Evolutionary conservation across 2,113 vertebrate genomes (phyloP), one percentile per base, ranked within the genome.

Genomic region (Corythoichthys intestinalis): DNA sequence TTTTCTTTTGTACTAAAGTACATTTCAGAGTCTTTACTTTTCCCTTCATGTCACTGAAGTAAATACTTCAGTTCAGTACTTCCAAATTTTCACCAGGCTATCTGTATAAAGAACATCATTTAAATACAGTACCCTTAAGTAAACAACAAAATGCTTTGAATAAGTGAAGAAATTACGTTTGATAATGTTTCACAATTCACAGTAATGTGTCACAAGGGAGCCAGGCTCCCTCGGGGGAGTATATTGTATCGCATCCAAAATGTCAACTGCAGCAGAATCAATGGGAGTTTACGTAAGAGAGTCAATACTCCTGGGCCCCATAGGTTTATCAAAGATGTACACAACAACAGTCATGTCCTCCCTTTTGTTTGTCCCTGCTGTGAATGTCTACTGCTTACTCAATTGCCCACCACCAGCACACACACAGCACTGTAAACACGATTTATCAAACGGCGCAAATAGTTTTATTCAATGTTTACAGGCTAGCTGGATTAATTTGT

Each of bases 281-380:
- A 90, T 91, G 76, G 67, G 70, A 84, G 88, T 88, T 92, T 91
- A 90, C 83, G 87, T 91, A 89, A 91, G 71, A 81, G 77, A 83
- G 85, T 91, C 89, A 74, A 88, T 91, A 76, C 66, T 69, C 81
- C 76, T 72, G 76, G 73, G 79, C 74, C 65, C 62, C 72, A 75
- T 61, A 72, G 77, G 74, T 70, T 72, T 70, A 86, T 80, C 78
- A 83, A 83, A 88, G 87, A 86, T 4, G 3, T 64, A 66, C 61
- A 74, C 76, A 75, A 75, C 72, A 70, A 38, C 58, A 58, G 76
- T 72, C 74, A 65, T 49, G 35, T 73, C 44, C 65, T 63, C 62
- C 62, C 58, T 57, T 4, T 69, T 49, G 2, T 71, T 50, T 70
- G 39, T 47, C 46, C 53, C 48, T 46, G 0, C 56, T 41, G 5